phyloP scores from a whole-genome alignment of 1,140 invertebrate genomes.

The Heliconius melpomene region DNA sequence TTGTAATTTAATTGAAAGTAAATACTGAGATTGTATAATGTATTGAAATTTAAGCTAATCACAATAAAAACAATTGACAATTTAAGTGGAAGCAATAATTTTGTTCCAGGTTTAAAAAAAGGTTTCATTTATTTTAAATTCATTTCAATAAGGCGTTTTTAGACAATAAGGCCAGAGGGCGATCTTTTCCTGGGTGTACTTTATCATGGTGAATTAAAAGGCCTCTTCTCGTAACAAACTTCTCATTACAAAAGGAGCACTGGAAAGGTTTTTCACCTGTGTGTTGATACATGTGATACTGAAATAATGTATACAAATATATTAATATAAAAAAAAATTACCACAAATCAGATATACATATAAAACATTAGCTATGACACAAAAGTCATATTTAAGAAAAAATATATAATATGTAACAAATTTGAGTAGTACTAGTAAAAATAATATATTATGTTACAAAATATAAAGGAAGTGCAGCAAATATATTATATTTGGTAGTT shows the following conservation, averaged over 20 bases:
- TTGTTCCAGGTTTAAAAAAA: background rate
- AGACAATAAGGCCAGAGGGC: constrained; percentile 60
- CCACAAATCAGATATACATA: no score
- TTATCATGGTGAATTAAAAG: constrained; percentile 85
- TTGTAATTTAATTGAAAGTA: background rate
- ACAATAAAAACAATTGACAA: background rate
- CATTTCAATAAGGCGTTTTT: constrained; percentile 48
- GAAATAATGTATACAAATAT: constrained; percentile 49
- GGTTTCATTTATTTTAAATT: background rate
- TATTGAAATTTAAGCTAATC: background rate
- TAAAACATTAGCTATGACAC: no score
- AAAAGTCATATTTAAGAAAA: no score
- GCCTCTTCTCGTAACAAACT: constrained; percentile 85
- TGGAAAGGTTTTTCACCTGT: constrained; percentile 91
- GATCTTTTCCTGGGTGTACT: constrained; percentile 45
- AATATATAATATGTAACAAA: no score
- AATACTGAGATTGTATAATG: background rate
- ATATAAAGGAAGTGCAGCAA: no score
- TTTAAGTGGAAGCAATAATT: background rate
- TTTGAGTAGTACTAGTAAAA: no score
- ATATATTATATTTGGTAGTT: background rate
- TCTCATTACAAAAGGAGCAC: constrained; percentile 84
- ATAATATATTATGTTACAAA: no score
- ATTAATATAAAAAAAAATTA: background rate
- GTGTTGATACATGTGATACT: constrained; percentile 88